These are phyloP conservation scores for Cydia fagiglandana DNA, from an alignment of 1,140 invertebrate genomes.

Conservation along the genomic window DNA sequence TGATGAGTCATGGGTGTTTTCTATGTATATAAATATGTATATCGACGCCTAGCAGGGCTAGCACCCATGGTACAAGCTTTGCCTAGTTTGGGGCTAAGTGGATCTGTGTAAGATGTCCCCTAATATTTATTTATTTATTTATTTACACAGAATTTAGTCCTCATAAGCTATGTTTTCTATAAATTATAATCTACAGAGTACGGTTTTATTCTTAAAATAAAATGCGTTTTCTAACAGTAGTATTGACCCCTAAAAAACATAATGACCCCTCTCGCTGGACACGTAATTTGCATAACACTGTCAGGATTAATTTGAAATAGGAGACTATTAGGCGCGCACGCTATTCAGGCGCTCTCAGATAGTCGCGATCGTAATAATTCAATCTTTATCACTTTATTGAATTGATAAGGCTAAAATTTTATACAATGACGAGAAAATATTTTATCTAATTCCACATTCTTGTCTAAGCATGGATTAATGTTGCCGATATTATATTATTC, in stretches of 20 bases:
- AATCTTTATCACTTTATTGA: conserved; percentile 8
- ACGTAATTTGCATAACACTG: conserved; percentile 29
- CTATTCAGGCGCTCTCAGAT: neutral
- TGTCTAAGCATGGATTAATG: conserved; percentile 20
- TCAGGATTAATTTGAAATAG: conserved; percentile 31
- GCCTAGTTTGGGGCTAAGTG: no score
- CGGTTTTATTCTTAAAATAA: no score
- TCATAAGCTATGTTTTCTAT: no score
- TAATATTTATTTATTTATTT: no score
- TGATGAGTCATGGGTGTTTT: no score
- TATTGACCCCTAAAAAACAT: conserved; percentile 7
- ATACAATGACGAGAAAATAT: neutral
- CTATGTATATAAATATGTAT: no score
- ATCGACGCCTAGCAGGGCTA: no score
- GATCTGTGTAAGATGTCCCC: no score
- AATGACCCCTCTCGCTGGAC: conserved; percentile 25
- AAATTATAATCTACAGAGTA: no score
- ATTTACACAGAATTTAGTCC: no score
- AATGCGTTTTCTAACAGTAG: neutral
- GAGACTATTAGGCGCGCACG: conserved; percentile 10
- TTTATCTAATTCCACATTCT: conserved; percentile 2
- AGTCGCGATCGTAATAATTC: conserved; percentile 4
- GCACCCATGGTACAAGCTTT: no score
- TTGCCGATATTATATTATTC: neutral
- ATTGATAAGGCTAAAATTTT: neutral